phyloP scores from a whole-genome alignment of 2,888 invertebrate species.

The Hirtodrosophila confusa region DNA sequence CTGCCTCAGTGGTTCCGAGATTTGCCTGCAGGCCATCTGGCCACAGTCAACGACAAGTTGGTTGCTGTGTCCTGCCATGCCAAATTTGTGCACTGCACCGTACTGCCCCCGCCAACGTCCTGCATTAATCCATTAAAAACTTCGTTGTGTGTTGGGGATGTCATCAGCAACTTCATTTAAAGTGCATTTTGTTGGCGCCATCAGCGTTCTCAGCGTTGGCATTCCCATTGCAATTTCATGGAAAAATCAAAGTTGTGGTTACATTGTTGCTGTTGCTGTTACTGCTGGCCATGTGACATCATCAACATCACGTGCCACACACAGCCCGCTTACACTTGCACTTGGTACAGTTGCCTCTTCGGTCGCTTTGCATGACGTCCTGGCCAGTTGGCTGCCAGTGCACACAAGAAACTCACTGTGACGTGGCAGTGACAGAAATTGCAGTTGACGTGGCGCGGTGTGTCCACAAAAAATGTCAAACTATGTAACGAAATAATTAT shows the following conservation, averaged over 20 bases:
- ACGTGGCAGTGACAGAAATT: conserved; percentile 66
- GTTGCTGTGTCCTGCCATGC: conserved; percentile 4
- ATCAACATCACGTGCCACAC: conserved; percentile 54
- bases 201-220: not conserved
- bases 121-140: conserved; percentile 69
- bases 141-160: conserved; percentile 38
- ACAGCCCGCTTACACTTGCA: conserved; percentile 11
- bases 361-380: conserved; percentile 27
- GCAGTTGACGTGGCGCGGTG: conserved; percentile 53
- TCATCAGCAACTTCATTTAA: conserved; percentile 59
- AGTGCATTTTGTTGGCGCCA: conserved; percentile 42
- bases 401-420: conserved; percentile 28
- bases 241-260: conserved; percentile 38
- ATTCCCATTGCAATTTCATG: conserved; percentile 1
- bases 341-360: conserved; percentile 44
- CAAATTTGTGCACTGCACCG: not conserved
- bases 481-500: conserved; percentile 61
- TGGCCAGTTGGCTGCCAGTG: conserved; percentile 1
- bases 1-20: conserved; percentile 8
- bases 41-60: conserved; percentile 14
- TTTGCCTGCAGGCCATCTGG: conserved; percentile 33
- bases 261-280: conserved; percentile 38
- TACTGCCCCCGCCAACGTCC: not conserved
- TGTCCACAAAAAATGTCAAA: conserved; percentile 22
- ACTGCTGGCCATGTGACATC: conserved; percentile 50